These are phyloP conservation scores for Spheniscus mendiculus DNA, from an alignment of 2,113 vertebrate genomes.

Conservation along the genomic window DNA sequence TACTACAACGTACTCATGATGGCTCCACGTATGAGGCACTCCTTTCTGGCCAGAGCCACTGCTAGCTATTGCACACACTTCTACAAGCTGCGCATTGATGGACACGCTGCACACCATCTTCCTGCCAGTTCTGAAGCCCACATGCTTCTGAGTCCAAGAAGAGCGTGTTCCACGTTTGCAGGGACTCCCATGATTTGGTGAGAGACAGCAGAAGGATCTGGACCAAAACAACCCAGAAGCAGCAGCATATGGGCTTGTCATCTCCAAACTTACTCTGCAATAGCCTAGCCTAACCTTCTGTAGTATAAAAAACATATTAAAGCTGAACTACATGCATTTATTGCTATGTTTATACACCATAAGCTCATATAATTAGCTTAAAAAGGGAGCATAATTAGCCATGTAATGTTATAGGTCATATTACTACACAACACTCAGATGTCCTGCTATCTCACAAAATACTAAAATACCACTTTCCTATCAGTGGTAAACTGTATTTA, in stretches of 20 bases:
- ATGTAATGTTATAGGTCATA: not conserved
- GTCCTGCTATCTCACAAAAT: not conserved
- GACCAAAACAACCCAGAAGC: conserved; percentile 51
- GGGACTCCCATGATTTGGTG: conserved; percentile 8
- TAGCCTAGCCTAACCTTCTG: conserved; percentile 25
- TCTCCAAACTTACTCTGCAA: conserved; percentile 9
- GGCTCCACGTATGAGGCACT: accelerated
- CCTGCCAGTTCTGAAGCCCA: not conserved
- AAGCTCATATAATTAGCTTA: conserved; percentile 10
- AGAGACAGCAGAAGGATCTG: conserved; percentile 35
- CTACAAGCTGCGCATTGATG: not conserved
- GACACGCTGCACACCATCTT: not conserved
- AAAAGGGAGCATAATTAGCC: conserved; percentile 21
- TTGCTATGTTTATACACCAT: conserved; percentile 42
- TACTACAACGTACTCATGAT: accelerated
- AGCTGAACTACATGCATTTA: conserved; percentile 34
- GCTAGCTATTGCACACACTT: not conserved
- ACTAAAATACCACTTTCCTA: not conserved
- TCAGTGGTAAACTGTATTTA: not conserved
- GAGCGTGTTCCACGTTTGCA: not conserved
- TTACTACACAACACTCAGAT: not conserved
- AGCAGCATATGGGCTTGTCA: conserved; percentile 62
- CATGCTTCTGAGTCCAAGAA: not conserved
- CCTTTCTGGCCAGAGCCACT: not conserved
- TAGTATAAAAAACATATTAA: conserved; percentile 7